Percentiles rank a stretch among this genome's conserved stretches.
phyloP scores from a whole-genome alignment of 2,113 vertebrate genomes.

The Microtus oregoni region DNA sequence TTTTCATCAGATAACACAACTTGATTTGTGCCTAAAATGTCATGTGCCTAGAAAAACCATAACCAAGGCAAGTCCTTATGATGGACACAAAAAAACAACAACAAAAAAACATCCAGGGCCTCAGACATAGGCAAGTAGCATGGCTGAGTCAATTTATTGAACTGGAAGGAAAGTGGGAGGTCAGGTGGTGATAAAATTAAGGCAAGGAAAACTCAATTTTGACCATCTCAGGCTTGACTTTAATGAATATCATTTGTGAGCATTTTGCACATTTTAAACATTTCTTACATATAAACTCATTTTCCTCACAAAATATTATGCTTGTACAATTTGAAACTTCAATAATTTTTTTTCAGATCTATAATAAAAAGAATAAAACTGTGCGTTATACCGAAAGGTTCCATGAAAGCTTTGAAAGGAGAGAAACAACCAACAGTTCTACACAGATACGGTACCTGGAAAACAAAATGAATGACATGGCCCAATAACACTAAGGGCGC shows the following conservation, averaged over 20 bases:
- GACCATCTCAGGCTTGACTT: background rate
- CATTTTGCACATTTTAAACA: background rate
- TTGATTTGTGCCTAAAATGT: conserved; percentile 8
- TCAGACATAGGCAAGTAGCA: background rate
- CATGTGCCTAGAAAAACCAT: background rate
- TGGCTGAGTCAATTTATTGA: background rate
- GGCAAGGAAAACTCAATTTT: background rate
- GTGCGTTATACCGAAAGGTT: background rate
- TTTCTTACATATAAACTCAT: background rate
- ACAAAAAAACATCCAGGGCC: background rate
- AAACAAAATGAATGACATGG: background rate
- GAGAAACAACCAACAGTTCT: background rate
- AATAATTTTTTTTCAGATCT: background rate
- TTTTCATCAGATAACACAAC: background rate
- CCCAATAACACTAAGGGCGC: too few species aligned
- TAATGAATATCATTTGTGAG: background rate
- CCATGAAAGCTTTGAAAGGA: background rate
- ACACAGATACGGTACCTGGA: background rate
- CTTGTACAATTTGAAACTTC: background rate
- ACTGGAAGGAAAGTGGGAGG: background rate
- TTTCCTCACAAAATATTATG: background rate
- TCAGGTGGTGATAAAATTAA: background rate
- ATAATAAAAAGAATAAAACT: background rate
- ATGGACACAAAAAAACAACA: background rate
- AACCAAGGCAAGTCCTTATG: background rate